Evolutionary conservation across 2,888 invertebrate genomes (phyloP), one percentile per base, ranked within the genome.

Genomic region (Zootermopsis nevadensis): DNA sequence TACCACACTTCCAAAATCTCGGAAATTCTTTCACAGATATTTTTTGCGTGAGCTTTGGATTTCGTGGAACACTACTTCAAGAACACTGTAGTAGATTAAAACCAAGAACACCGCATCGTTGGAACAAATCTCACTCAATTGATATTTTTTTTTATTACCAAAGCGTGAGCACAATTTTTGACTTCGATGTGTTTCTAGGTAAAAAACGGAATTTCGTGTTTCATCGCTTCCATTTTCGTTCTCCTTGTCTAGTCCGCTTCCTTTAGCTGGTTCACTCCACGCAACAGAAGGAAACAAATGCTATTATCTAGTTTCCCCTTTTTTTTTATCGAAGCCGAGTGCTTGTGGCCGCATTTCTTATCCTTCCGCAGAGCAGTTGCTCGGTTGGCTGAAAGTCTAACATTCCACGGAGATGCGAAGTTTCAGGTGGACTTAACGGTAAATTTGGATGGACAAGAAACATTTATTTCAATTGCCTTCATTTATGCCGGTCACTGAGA

Each of bases 291-390:
- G 38, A 74, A 38, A 74, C 74, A 74, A 74, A 74, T 38, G 38
- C 74, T 74, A 74, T 74, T 74, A 74, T 74, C 74, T 19, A 24
- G 3, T n/a, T 74, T 30, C n/a, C n/a, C n/a, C 67, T 69, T 33
- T 69, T 69, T 33, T 69, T 69, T 22, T 42, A 38, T 74, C 42
- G 3, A 12, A 74, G 35, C 15, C 38, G 38, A 74, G 74, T 74
- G 74, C 74, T 22, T 69, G 69, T 33, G 33, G 69, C 27, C 60
- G n/a, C 60, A 48, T 48, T 48, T 48, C 48, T 48, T 48, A 48
- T 48, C 60, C 7, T 27, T 6, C n/a, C 60, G 15, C 60, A 27
- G 60, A 60, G 60, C 12, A 60, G n/a, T 60, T 60, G n/a, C 27
- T n/a, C 7, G 27, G 60, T 3, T 15, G n/a, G 60, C n/a, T 60